Conservation (phyloP, 2,113 vertebrate genomes). For the Campylorhamphus procurvoides region DNA sequence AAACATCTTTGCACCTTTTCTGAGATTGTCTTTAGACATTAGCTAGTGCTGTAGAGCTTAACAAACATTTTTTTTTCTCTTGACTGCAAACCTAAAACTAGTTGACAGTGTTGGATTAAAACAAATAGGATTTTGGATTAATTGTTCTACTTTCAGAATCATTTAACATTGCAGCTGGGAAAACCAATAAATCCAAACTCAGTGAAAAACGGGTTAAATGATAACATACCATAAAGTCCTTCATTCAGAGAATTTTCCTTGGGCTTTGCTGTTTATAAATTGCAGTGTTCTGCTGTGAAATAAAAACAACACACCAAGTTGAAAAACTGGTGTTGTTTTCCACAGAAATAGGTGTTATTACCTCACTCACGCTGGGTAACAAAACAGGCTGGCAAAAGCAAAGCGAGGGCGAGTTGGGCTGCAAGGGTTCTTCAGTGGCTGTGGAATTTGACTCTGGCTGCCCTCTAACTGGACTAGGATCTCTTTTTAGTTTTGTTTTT, state of each 20-base stretch:
- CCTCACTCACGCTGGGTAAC: background rate
- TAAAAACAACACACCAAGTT: constrained; percentile 8
- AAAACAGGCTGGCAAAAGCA: background rate
- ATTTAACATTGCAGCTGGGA: constrained; percentile 35
- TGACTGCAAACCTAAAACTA: constrained; percentile 58
- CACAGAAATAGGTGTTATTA: constrained; percentile 51
- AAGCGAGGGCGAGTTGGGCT: background rate
- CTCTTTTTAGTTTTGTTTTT: background rate
- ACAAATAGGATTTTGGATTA: constrained; percentile 68
- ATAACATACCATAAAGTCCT: background rate
- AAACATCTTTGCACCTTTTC: constrained; percentile 70
- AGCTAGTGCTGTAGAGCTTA: constrained; percentile 57
- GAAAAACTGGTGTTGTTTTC: constrained; percentile 35
- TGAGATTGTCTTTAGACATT: constrained; percentile 68
- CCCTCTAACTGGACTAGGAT: background rate
- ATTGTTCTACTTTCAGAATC: constrained; percentile 57
- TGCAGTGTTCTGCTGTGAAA: background rate
- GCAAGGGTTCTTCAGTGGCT: background rate
- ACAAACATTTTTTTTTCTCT: constrained; percentile 45
- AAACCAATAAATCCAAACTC: constrained; percentile 42
- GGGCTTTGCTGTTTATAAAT: constrained; percentile 16
- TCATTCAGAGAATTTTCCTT: constrained; percentile 28
- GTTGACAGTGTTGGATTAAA: constrained; percentile 66
- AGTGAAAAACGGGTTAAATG: constrained; percentile 48
- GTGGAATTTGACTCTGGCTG: background rate